Evolutionary conservation across 92 coral and sea anemone species (phyloP).

Genomic region (Pocillopora meandrina): DNA sequence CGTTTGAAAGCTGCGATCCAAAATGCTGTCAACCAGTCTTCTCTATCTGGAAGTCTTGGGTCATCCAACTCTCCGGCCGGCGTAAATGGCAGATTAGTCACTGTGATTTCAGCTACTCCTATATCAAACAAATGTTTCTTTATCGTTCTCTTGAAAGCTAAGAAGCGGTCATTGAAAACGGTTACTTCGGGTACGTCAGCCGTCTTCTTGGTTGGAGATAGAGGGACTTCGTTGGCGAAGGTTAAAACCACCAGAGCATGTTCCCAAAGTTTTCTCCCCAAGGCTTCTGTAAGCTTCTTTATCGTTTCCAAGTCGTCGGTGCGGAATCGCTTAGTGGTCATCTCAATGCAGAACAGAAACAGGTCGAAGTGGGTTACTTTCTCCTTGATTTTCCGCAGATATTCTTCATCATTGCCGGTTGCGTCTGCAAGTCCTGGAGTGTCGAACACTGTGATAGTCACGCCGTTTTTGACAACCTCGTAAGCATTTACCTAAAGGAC

Average conservation of each 20-base stretch:
- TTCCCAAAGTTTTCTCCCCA: conserved; percentile 25
- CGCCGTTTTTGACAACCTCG: not conserved
- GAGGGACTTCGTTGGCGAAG: conserved; percentile 33
- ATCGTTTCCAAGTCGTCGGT: too few relatives aligned
- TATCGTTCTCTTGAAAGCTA: not conserved
- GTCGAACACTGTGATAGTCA: conserved; percentile 1
- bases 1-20: too few relatives aligned
- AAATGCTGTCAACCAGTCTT: too few relatives aligned
- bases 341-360: conserved; percentile 37
- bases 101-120: conserved; percentile 10
- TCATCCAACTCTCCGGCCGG: not conserved
- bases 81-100: conserved; percentile 14
- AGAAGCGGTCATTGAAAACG: conserved; percentile 1
- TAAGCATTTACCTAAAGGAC: not conserved
- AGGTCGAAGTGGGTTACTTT: conserved; percentile 14
- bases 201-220: not conserved
- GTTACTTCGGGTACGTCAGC: not conserved
- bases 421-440: conserved; percentile 33
- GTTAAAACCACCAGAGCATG: conserved; percentile 43
- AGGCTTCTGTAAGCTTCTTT: not conserved
- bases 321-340: conserved; percentile 29
- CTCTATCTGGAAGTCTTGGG: too few relatives aligned
- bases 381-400: conserved; percentile 21
- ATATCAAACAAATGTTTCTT: not conserved
- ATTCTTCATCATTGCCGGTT: conserved; percentile 3